Conservation (phyloP, 2,113 vertebrate species). For the Pygoscelis antarcticus region DNA sequence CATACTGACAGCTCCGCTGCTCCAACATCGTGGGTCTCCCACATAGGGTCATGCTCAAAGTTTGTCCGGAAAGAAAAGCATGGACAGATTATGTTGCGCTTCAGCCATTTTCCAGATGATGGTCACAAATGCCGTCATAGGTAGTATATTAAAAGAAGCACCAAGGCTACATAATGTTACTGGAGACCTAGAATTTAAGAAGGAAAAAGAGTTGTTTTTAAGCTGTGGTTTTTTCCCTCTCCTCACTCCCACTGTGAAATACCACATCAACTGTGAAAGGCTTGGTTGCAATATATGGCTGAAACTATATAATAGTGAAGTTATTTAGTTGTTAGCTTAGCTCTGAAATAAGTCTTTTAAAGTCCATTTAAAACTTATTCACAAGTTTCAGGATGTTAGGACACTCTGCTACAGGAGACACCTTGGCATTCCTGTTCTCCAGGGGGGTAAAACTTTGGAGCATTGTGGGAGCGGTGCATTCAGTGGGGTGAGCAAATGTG, state of each 20-base stretch:
- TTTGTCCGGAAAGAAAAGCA: background rate
- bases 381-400: background rate
- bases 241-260: background rate
- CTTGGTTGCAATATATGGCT: background rate
- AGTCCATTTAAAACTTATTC: background rate
- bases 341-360: background rate
- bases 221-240: background rate
- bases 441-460: background rate
- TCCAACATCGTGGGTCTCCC: fast-evolving
- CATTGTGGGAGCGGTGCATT: background rate
- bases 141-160: background rate
- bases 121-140: background rate
- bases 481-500: background rate
- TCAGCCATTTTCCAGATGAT: background rate
- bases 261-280: background rate
- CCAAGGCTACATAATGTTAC: background rate
- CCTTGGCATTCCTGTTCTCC: background rate
- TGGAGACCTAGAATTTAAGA: background rate
- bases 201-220: background rate
- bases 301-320: background rate
- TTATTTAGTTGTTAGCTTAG: background rate
- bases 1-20: fast-evolving
- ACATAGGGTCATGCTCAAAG: background rate
- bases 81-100: background rate
- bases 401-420: background rate